Percentiles rank a stretch among this genome's conserved stretches.
phyloP scores from a whole-genome alignment of 2,797 vertebrate genomes.

The Toxotes lorentzi region DNA sequence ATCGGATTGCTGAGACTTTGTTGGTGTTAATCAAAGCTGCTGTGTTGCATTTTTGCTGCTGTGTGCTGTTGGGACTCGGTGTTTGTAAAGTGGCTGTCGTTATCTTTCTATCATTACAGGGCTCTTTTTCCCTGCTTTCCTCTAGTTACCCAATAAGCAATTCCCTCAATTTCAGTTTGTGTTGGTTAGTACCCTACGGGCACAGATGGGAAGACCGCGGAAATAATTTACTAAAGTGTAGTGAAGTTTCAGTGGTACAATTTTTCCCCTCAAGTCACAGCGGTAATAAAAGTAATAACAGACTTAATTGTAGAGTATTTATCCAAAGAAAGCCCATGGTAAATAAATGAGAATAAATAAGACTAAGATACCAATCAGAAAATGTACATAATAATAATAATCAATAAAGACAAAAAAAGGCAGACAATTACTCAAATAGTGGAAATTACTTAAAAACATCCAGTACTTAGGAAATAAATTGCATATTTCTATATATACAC shows the following conservation, averaged over 20 bases:
- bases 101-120: slow-evolving; percentile 37
- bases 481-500: not conserved
- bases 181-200: not conserved
- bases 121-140: not conserved
- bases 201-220: not conserved
- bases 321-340: not conserved
- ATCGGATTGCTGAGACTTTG: slow-evolving; percentile 34
- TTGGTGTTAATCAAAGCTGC: slow-evolving; percentile 45
- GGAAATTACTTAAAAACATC: not conserved
- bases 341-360: slow-evolving; percentile 1
- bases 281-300: slow-evolving; percentile 9
- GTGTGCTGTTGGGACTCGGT: slow-evolving; percentile 32
- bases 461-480: not conserved
- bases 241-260: slow-evolving; percentile 1
- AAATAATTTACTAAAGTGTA: slow-evolving; percentile 4
- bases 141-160: slow-evolving; percentile 8
- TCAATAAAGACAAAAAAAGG: not conserved
- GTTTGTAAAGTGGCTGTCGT: slow-evolving; percentile 46
- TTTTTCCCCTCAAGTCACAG: slow-evolving; percentile 1
- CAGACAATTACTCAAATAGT: not conserved
- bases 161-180: slow-evolving; percentile 21
- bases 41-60: slow-evolving; percentile 17
- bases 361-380: not conserved
- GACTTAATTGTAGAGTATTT: slow-evolving; percentile 16
- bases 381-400: not conserved